Base-by-base conservation (phyloP, 64 coral and sea anemone genomes). In the Trachythela sp. region DNA sequence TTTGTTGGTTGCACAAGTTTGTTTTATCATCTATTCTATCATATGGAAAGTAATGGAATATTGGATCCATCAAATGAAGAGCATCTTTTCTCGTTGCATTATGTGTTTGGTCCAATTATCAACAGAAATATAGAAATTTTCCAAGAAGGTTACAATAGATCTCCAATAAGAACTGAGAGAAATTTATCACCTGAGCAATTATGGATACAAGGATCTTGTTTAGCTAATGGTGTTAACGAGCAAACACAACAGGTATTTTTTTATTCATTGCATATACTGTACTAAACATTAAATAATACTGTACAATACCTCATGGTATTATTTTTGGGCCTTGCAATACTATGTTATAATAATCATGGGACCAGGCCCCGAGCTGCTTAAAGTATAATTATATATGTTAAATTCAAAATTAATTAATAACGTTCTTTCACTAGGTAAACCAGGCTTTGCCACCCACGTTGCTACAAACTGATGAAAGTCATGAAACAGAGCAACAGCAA, bases 21-120 rank as follows among this genome's bases (percentile, higher is more conserved):
- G 30, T 72, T 75, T 88, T 88, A 88, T 54, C 48, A 70, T 30
- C 39, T 88, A 10, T 88, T 88, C 70, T 88, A 72, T 42, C 31
- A 75, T 26, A 88, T 88, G 86, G 86, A 87, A n/a, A 40, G 60
- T 34, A 58, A 36, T 68, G 54, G 54, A 32, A 72, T 88, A 31
- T 45, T 72, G 71, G 86, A 88, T 64, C 20, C 26, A 20, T 64
- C 56, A 5, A 64, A 26, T 64, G 20, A 64, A 20, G 24, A 64
- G 56, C 37, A 60, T 70, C 60, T 7, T 0, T 72, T 58, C 18
- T n/a, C 13, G 7, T 58, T 58, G 54, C 6, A 59, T n/a, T 59
- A 59, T 59, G 54, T 59, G 14, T 59, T 59, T n/a, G 15, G 2
- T 11, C 54, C 54, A 2, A 59, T 59, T 14, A 59, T 59, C 2